These are phyloP conservation scores for Eurytoma californica DNA, from an alignment of 2,888 invertebrate species.

Conservation along the genomic window DNA sequence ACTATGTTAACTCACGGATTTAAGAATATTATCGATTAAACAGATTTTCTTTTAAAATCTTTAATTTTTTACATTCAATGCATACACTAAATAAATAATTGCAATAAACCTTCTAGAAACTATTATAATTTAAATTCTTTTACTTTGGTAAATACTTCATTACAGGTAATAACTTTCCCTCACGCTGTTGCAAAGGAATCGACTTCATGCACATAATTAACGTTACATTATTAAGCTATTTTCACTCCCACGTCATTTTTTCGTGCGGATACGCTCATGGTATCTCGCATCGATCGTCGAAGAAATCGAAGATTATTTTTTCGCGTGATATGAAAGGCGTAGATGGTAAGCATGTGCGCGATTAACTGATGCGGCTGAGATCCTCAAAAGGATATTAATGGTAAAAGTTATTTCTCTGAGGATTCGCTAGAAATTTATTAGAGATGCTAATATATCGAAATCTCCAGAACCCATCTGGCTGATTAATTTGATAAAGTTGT, in stretches of 20 bases:
- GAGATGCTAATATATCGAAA: too few species aligned
- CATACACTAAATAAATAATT: too few species aligned
- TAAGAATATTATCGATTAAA: too few species aligned
- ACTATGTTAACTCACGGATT: too few species aligned
- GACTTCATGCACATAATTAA: constrained; percentile 37
- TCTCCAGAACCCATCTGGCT: not conserved
- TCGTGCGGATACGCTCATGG: not conserved
- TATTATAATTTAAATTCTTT: not conserved
- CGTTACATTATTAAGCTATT: constrained; percentile 34
- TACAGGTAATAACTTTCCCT: not conserved
- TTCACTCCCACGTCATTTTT: constrained; percentile 31
- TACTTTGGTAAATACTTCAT: not conserved
- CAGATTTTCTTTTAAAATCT: too few species aligned
- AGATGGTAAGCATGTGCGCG: not conserved
- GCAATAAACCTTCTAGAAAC: too few species aligned
- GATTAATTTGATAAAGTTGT: constrained; percentile 26
- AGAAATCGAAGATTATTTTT: constrained; percentile 25
- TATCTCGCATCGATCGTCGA: constrained; percentile 11
- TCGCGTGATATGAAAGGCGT: constrained; percentile 2
- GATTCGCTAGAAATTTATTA: not conserved
- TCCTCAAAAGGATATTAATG: not conserved
- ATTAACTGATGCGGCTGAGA: constrained; percentile 6
- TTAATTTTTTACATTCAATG: too few species aligned
- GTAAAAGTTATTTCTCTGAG: constrained; percentile 13
- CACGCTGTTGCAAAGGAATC: constrained; percentile 21